A percentile compares a stretch with the other conserved stretches of the same genome.
phyloP scores from a whole-genome alignment of 1,140 invertebrate species.

The Melitaea cinxia region DNA sequence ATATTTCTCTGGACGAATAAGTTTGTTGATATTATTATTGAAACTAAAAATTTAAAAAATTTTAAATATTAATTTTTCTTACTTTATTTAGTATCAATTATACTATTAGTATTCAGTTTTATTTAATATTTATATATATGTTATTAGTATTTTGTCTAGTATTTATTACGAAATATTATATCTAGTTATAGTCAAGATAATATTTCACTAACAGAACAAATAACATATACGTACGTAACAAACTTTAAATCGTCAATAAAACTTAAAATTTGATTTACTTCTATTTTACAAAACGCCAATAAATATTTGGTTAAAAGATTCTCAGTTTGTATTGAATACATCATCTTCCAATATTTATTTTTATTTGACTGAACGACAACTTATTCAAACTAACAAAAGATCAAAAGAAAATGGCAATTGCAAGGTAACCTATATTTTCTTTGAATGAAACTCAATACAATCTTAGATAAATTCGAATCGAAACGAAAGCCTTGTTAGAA shows the following conservation, averaged over 20 bases:
- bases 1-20: too few species aligned
- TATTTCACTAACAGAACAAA: background rate
- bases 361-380: constrained; percentile 15
- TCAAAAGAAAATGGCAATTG: constrained; percentile 34
- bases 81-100: too few species aligned
- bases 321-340: constrained; percentile 11
- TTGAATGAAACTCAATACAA: constrained; percentile 41
- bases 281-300: background rate
- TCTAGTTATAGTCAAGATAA: too few species aligned
- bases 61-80: too few species aligned
- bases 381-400: constrained; percentile 32
- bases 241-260: background rate
- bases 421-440: constrained; percentile 39
- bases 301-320: constrained; percentile 12
- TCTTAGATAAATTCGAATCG: constrained; percentile 41
- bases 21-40: too few species aligned
- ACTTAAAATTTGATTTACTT: background rate
- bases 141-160: too few species aligned
- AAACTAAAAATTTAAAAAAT: too few species aligned
- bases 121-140: too few species aligned
- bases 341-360: constrained; percentile 25
- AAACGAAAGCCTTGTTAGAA: constrained; percentile 45
- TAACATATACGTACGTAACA: background rate
- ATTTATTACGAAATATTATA: too few species aligned
- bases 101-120: too few species aligned